Evolutionary conservation across 2,888 invertebrate genomes (phyloP), one percentile per base, ranked within the genome.

Genomic region (Melinaea menophilus): DNA sequence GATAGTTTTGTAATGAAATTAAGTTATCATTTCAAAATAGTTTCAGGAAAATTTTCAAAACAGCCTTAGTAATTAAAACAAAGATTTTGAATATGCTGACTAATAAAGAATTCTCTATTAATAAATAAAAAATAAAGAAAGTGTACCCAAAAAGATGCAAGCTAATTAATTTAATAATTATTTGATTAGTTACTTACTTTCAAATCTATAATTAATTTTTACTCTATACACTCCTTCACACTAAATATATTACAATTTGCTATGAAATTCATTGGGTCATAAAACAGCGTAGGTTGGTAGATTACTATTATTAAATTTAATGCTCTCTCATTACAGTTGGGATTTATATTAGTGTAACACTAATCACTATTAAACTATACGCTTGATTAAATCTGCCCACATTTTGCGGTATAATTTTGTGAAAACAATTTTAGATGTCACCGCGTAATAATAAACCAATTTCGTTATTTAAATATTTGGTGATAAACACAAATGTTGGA

Each of bases 351-450:
- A 58, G 55, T 58, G 55, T 58, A 54, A 55, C 54, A 46, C 55
- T 60, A 64, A 57, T 60, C 33, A 46, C 48, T 55, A 56, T 63
- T 63, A 55, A 64, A 60, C 60, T 55, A 57, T 37, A 59, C 54
- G 60, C 57, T 64, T 46, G 46, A 45, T 57, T 64, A 60, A 60
- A 57, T 57, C 57, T 41, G 58, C 63, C 63, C 46, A 51, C 51
- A 51, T 55, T 51, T 57, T 46, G 54, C 11, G 37, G 59, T 57
- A 54, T 60, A 57, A 59, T 60, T 63, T 57, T 57, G 57, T 46
- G 57, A 47, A 57, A 64, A 60, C 57, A 57, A 60, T 60, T 64
- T 55, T 58, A 64, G 59, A 35, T 47, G 54, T 60, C 59, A 46
- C 55, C 55, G 31, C 37, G 13, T 60, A 58, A 60, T 60, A 63